Evolutionary conservation across 2,888 invertebrate species (phyloP), one percentile per base, ranked within the genome.

Genomic region (Teleiodes luculella): DNA sequence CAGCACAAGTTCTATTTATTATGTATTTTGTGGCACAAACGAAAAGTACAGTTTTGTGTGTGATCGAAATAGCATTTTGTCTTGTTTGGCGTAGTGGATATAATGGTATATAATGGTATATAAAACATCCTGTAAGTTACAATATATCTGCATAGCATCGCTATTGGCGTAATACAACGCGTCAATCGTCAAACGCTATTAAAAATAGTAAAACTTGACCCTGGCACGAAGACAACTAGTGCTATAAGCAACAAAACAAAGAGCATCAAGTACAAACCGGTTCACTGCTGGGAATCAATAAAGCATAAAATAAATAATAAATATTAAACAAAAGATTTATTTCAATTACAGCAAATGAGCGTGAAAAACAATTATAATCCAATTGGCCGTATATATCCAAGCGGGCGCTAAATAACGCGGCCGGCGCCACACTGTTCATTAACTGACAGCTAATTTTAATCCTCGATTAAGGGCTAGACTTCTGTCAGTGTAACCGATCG

Each of bases 291-390:
- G 55, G 46, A 54, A 60, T 60, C 62, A 66, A 65, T 65, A 67
- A 70, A 63, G 60, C 66, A 65, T 62, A 66, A 75, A 70, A 74
- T 75, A 74, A 78, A 77, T 72, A 80, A 73, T 75, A 78, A 79
- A 80, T 71, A 75, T 72, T 68, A 76, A 78, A 78, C 74, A 76
- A 76, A 75, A 76, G 80, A 86, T 85, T 84, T 82, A 84, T 84
- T 79, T 78, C 83, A 85, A 87, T 85, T 80, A 79, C 70, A 65
- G 68, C 63, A 80, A 83, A 86, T 84, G 78, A 83, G 82, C 86
- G 85, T 87, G 86, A 85, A 86, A 86, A 83, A 84, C 83, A 86
- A 87, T 87, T 87, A 87, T 75, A 79, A 82, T 76, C 73, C 76
- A 73, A 81, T 80, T 78, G 78, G 76, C 74, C 70, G 75, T 76